A percentile compares a stretch with the other conserved stretches of the same genome.
Evolutionary conservation across 1,140 invertebrate species (phyloP).

Genomic region (Theocolax elegans): DNA sequence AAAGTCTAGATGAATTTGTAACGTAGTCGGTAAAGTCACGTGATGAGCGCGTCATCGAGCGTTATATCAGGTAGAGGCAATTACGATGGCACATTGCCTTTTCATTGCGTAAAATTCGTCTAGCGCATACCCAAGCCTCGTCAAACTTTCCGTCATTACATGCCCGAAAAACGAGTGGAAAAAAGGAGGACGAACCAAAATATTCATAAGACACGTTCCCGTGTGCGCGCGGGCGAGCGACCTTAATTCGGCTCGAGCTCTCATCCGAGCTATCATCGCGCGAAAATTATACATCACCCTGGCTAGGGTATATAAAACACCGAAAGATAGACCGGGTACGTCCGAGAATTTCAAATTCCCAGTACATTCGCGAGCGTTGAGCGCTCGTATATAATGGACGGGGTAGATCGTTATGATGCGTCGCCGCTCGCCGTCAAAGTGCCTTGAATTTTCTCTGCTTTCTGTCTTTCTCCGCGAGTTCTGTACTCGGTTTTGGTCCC

Average conservation of each 20-base stretch:
- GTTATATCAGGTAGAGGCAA: too few relatives aligned
- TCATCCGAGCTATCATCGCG: background rate
- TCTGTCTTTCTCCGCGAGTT: too few relatives aligned
- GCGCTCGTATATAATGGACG: background rate
- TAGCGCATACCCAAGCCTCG: too few relatives aligned
- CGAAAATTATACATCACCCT: background rate
- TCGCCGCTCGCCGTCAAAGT: background rate
- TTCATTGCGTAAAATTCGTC: too few relatives aligned
- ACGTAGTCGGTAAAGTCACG: too few relatives aligned
- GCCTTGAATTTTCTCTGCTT: slow-evolving; percentile 8
- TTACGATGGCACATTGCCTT: too few relatives aligned
- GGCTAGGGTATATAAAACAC: background rate
- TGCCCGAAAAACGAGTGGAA: too few relatives aligned
- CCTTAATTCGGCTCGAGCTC: slow-evolving; percentile 5
- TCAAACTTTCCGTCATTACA: too few relatives aligned
- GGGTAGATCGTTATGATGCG: background rate
- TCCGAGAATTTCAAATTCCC: too few relatives aligned
- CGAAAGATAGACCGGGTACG: too few relatives aligned
- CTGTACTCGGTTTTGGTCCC: background rate
- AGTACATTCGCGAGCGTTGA: background rate
- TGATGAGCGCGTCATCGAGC: too few relatives aligned
- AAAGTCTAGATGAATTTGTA: too few relatives aligned
- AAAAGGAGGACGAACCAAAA: background rate
- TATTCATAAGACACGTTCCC: slow-evolving; percentile 7
- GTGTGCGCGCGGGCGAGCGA: background rate